Conservation (phyloP, 2,113 vertebrate genomes). For the Aptenodytes patagonicus region DNA sequence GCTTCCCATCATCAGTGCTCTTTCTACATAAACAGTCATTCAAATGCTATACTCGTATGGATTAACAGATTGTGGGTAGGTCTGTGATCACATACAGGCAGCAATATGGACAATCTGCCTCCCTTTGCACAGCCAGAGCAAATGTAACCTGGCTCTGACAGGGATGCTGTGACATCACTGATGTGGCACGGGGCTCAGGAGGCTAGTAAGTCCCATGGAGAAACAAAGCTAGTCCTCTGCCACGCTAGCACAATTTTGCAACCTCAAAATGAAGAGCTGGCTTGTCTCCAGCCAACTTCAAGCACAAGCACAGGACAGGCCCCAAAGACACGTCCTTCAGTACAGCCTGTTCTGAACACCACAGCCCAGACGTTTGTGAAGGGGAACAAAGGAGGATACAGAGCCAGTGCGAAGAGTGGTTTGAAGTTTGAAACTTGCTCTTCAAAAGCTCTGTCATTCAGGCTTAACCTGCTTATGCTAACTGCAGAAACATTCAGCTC, state of each 20-base stretch:
- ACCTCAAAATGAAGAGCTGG: neutral
- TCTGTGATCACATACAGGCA: neutral
- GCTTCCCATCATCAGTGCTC: neutral
- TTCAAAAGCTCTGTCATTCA: neutral
- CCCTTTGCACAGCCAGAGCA: neutral
- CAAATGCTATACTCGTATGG: neutral
- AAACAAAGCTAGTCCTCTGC: neutral
- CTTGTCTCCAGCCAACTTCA: slow-evolving; percentile 3
- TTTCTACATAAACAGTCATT: neutral
- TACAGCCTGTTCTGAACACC: slow-evolving; percentile 32
- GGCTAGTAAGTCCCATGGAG: neutral
- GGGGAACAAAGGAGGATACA: neutral
- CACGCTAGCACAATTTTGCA: neutral
- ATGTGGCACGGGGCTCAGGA: neutral
- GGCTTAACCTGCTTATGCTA: neutral
- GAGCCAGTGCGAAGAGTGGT: neutral
- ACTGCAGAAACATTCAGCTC: neutral
- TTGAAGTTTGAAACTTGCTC: neutral
- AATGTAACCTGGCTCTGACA: neutral
- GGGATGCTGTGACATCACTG: neutral
- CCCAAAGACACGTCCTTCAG: slow-evolving; percentile 7
- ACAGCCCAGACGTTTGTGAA: neutral
- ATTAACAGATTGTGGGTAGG: neutral
- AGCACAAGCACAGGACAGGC: neutral
- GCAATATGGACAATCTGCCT: neutral